Conservation (phyloP, 1,140 invertebrate genomes). For the Odontomachus brunneus region DNA sequence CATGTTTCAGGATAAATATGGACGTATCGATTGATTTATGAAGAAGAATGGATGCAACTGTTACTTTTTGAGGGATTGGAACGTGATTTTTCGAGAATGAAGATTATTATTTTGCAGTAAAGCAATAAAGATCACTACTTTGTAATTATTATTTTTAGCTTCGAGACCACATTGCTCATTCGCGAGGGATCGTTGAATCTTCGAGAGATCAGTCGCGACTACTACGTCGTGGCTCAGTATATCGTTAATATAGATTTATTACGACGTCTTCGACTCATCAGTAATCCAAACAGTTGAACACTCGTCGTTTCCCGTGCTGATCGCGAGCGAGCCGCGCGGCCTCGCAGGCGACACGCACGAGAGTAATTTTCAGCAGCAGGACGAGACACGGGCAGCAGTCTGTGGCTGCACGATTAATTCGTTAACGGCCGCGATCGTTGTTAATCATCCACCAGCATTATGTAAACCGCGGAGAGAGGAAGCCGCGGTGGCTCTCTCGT, state of each 20-base stretch:
- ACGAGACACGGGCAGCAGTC: conserved; percentile 3
- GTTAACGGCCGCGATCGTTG: conserved; percentile 50
- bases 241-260: conserved; percentile 42
- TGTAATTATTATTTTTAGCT: not conserved
- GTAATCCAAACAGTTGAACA: conserved; percentile 50
- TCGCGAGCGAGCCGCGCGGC: not conserved
- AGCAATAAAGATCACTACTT: not conserved
- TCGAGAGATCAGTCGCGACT: not conserved
- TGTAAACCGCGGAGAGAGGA: conserved; percentile 59
- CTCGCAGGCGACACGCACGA: conserved; percentile 15
- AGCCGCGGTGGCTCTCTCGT: conserved; percentile 1
- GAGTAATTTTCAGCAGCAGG: conserved; percentile 53
- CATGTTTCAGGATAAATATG: too few relatives aligned
- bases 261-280: conserved; percentile 45
- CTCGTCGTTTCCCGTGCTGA: conserved; percentile 30
- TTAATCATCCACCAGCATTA: conserved; percentile 56
- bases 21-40: too few relatives aligned
- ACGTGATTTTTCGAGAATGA: not conserved
- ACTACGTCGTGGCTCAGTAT: not conserved
- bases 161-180: not conserved
- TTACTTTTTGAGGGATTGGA: too few relatives aligned
- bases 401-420: conserved; percentile 64
- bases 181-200: not conserved
- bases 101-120: not conserved
- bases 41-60: too few relatives aligned